Conservation (phyloP, 64 coral and sea anemone species). For the Actinia equina region DNA sequence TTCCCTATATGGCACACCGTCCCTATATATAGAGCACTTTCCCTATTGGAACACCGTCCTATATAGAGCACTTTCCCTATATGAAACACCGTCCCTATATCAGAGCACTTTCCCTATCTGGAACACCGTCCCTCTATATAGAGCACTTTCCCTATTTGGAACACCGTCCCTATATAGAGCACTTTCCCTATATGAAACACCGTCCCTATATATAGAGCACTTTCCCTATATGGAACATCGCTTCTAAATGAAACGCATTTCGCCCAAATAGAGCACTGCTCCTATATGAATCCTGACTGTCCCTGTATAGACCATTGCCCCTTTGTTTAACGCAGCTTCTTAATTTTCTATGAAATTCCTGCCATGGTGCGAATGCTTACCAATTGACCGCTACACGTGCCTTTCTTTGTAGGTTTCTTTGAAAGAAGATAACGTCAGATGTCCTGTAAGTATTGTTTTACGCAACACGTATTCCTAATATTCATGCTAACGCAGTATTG, state of each 20-base stretch:
- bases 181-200: not conserved
- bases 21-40: not conserved
- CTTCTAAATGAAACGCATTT: too few relatives aligned
- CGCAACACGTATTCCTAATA: not conserved
- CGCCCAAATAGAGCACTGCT: too few relatives aligned
- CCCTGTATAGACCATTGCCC: too few relatives aligned
- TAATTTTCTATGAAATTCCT: too few relatives aligned
- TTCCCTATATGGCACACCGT: not conserved
- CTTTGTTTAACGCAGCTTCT: too few relatives aligned
- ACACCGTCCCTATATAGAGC: not conserved
- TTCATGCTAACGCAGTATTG: not conserved
- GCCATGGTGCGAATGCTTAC: too few relatives aligned
- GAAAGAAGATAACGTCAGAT: not conserved
- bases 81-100: not conserved
- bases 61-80: not conserved
- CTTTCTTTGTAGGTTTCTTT: not conserved
- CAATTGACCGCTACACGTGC: not conserved
- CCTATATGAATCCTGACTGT: too few relatives aligned
- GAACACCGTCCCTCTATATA: not conserved
- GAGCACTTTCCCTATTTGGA: not conserved
- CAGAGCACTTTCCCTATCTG: not conserved
- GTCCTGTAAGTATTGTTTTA: not conserved
- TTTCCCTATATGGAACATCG: too few relatives aligned
- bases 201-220: not conserved
- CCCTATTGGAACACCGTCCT: not conserved